Evolutionary conservation across 2,888 invertebrate species (phyloP), one percentile per base, ranked within the genome.

Genomic region (Anthrax anthrax): DNA sequence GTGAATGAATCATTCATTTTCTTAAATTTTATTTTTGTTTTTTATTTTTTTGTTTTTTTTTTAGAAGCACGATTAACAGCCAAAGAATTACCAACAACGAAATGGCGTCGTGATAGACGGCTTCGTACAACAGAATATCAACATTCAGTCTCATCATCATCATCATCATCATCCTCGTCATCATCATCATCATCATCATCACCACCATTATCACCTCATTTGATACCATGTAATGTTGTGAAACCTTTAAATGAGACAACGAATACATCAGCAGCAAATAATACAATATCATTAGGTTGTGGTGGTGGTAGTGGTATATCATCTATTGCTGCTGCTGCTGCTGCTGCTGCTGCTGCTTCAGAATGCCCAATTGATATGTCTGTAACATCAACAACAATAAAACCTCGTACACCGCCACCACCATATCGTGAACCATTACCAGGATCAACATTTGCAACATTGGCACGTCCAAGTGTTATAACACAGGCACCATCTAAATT

Each of bases 21-120:
- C n/a, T n/a, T n/a, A n/a, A n/a, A n/a, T 23, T 23, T 23, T 23
- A 23, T 23, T 23, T 23, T 23, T 23, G n/a, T n/a, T n/a, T 23
- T 23, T 23, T 23, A 4, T 23, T 23, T 23, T 23, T 8, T 6
- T 23, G 4, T 8, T 6, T 36, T 36, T 39, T 19, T 57, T 46
- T 4, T 34, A 67, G 67, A 68, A 57, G 58, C 62, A 54, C 64
- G 66, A 49, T 56, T 67, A 55, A 61, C 63, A 45, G 66, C 71
- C 46, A 81, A 80, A 63, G 80, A 81, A 56, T 65, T 78, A 52
- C 72, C 74, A 49, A 80, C 81, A 9, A 75, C 79, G 45, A 81
- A 81, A 67, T 82, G 82, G 82, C 75, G 81, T 50, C 73, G 81
- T 43, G 82, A 83, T 53, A 73, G 82, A 37, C 73, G 81, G 19